Evolutionary conservation across 2,888 invertebrate genomes (phyloP), one percentile per base, ranked within the genome.

Genomic region (Abrostola tripartita): DNA sequence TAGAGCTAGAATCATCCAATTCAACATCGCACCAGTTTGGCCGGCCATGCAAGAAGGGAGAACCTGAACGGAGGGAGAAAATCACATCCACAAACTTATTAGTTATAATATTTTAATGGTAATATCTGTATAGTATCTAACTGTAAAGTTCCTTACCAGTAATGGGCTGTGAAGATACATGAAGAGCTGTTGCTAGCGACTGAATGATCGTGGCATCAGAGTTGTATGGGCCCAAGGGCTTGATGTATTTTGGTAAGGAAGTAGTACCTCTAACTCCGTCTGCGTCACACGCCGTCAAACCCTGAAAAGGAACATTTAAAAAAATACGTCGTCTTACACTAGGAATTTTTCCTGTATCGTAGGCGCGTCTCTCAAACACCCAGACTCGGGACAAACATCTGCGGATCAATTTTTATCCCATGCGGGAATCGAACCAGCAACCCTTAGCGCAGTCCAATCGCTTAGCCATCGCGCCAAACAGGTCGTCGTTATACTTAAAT

Each of bases 101-200:
- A n/a, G n/a, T n/a, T 24, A 24, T 24, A 24, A 24, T 24, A 24
- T 24, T 24, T 24, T 24, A 5, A 40, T 40, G 11, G 40, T 5
- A 11, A 40, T 40, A 11, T 9, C 5, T 40, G 10, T 10, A 38
- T 38, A 7, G 7, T 38, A 38, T 38, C 5, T 9, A 40, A 6
- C 40, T 9, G 9, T 0, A 5, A 40, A 40, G 40, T 41, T 41
- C 1, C 49, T 66, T 85, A 83, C 97, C 97, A 47, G 98, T 98
- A 5, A 99, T 98, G 1, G 99, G 98, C 82, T 97, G 97, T 49
- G 96, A 96, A 6, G 97, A 97, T 5, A 98, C 97, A 90, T 99
- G 99, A 52, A 99, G 95, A 5, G 99, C 98, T n/a, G 99, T 99
- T 0, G 99, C 99, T 44, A 99, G 96, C 59, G 99, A 99, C 89